A percentile compares a stretch with the other conserved stretches of the same genome.
phyloP scores from a whole-genome alignment of 2,113 vertebrate species.

The Barnardius zonarius region DNA sequence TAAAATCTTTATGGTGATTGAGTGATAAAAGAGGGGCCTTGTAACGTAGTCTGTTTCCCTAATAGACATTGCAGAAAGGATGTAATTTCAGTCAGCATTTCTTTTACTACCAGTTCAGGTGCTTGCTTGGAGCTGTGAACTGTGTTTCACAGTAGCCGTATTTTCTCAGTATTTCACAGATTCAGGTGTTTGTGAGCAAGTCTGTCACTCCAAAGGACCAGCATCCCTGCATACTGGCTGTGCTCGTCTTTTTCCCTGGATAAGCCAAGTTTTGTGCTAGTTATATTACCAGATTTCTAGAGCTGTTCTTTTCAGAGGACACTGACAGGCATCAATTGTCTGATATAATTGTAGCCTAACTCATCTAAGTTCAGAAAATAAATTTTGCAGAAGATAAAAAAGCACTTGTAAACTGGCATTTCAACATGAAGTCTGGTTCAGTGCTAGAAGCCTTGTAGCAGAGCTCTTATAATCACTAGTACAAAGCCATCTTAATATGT shows the following conservation, averaged over 20 bases:
- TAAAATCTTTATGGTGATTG: not conserved
- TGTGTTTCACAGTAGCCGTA: not conserved
- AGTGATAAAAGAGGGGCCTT: not conserved
- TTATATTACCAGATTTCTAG: not conserved
- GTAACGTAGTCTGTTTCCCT: not conserved
- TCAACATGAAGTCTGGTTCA: not conserved
- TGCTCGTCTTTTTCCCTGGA: fast-evolving
- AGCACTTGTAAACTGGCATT: not conserved
- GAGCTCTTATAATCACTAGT: not conserved
- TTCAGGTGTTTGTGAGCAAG: not conserved
- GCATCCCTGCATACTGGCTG: not conserved
- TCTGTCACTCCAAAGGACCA: not conserved
- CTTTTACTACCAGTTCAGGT: not conserved
- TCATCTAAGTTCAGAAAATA: not conserved
- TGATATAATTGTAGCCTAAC: not conserved
- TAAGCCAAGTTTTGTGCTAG: not conserved
- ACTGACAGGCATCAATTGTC: not conserved
- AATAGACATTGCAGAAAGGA: too few relatives aligned
- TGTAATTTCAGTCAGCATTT: not conserved
- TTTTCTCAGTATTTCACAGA: not conserved
- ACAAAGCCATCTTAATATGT: not conserved
- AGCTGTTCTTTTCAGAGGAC: not conserved
- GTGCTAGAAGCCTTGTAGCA: not conserved
- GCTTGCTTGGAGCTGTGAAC: not conserved
- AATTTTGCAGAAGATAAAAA: not conserved